These are phyloP conservation scores for Cyprinus carpio DNA, from an alignment of 2,113 vertebrate genomes.

Conservation along the genomic window DNA sequence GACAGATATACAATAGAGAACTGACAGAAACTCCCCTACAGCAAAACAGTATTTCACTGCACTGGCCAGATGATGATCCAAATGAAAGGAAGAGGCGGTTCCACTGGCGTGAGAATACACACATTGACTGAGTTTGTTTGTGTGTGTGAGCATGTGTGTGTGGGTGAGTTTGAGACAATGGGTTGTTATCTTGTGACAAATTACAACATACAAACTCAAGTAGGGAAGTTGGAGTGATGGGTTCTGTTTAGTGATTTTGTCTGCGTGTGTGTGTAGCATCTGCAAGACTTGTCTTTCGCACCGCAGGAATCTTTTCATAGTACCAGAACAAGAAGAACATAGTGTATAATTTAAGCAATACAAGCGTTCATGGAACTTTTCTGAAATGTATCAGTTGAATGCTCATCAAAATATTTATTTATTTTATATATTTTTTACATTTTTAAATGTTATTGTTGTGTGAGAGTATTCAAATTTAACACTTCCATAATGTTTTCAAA, in stretches of 20 bases:
- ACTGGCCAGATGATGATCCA: not conserved
- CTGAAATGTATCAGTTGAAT: too few relatives aligned
- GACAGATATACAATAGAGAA: not conserved
- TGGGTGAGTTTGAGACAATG: slow-evolving; percentile 4
- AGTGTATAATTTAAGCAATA: not conserved
- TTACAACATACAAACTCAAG: slow-evolving; percentile 29
- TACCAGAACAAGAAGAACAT: not conserved
- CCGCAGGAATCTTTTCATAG: too few relatives aligned
- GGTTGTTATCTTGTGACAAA: slow-evolving; percentile 7
- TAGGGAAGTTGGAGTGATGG: not conserved
- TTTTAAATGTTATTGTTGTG: too few relatives aligned
- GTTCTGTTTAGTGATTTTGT: not conserved
- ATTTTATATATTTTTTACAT: too few relatives aligned
- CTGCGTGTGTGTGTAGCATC: not conserved
- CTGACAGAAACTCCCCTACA: not conserved
- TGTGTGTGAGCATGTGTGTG: not conserved
- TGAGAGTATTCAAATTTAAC: too few relatives aligned
- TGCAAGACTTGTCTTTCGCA: too few relatives aligned
- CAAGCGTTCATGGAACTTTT: too few relatives aligned
- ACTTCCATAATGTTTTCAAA: too few relatives aligned
- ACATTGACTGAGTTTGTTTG: slow-evolving; percentile 11
- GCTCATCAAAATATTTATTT: too few relatives aligned
- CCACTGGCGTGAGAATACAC: not conserved
- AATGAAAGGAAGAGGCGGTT: not conserved
- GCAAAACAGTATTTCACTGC: not conserved